Base-by-base conservation (phyloP, 1,140 invertebrate species). In the Drosophila lowei region DNA sequence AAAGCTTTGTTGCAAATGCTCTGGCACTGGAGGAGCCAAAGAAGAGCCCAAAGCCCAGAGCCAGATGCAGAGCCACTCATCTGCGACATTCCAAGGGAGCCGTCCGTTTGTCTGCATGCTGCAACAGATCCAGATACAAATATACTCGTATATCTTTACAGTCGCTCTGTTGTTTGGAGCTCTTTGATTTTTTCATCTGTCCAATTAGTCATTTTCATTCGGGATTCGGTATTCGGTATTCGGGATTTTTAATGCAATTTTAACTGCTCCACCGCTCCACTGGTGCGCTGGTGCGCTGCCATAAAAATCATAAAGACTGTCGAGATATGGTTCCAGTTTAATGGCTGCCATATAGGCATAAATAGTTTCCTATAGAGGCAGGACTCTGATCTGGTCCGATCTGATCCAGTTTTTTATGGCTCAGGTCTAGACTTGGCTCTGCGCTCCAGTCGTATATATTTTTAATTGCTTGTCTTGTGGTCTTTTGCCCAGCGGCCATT, bases 141-240 rank as follows among this genome's bases (percentile, higher is more conserved):
- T 42, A 52, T 34, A 59, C 73, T 49, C n/a, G 23, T 41, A 23
- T 59, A 21, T 38, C 42, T 55, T 50, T 67, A 71, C 70, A 62
- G 58, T 50, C 61, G 49, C 66, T 52, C 65, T 54, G 47, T 46
- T 71, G 53, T 55, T 74, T 75, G 47, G 50, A 68, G 18, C 64
- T 48, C 64, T 68, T 85, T 86, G 65, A 85, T 72, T 72, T 84
- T 78, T 81, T 48, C 81, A 85, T 72, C 77, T 81, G 83, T 86
- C 81, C 81, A 86, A 86, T 86, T 86, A 86, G 81, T 88, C 77
- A 86, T 71, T 86, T 85, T 86, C 74, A 81, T 81, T 70, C 57
- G 43, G 70, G 65, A 62, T 63, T 68, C 18, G 18, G 1, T 18
- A 18, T 18, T 18, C 18, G 18, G 18, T 18, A 81, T 81, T 70